Evolutionary conservation across 2,113 vertebrate species (phyloP), one percentile per base, ranked within the genome.

Genomic region (Platysternon megacephalum): DNA sequence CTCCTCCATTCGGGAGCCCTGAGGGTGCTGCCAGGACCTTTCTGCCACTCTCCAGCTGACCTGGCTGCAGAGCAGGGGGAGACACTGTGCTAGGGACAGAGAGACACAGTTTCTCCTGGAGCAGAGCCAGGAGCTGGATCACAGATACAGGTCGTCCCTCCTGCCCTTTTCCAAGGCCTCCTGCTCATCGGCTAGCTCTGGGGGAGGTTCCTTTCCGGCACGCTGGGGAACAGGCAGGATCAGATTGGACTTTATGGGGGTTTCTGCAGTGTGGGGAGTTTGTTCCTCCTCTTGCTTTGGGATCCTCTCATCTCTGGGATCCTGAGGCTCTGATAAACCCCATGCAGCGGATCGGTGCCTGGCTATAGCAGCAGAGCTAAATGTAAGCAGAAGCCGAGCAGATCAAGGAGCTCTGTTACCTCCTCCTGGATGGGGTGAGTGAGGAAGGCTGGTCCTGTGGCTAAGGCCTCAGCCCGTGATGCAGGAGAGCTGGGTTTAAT

Each of bases 91-190:
- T 65, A 82, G 92, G 39, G 74, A 79, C 93, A 52, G 55, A 56
- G 82, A 84, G 79, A 39, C 84, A 10, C 35, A 1, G 74, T 42
- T 79, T 96, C 44, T 89, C 95, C 96, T 1, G 11, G 89, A 94
- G 91, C 92, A 88, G 4, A 58, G 76, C 80, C 53, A 0, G 3
- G 11, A 39, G 35, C 3, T 1, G 89, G 90, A 95, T 81, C 39
- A 1, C 82, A 26, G 53, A 87, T 1, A 14, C 8, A 28, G 2
- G 24, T 89, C 79, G 0, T 56, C 84, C 86, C 7, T 32, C 10
- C 89, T 58, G 0, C 93, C 85, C 94, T 95, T 42, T 94, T 79
- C 68, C 95, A 79, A 95, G 90, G 93, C 90, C 91, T 83, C 96
- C 8, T 0, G 76, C 65, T 81, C 1, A 1, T 42, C 10, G 2